A percentile compares a stretch with the other conserved stretches of the same genome.
These are phyloP conservation scores for Periphyllus acericola DNA, from an alignment of 2,888 invertebrate genomes.

Conservation along the genomic window DNA sequence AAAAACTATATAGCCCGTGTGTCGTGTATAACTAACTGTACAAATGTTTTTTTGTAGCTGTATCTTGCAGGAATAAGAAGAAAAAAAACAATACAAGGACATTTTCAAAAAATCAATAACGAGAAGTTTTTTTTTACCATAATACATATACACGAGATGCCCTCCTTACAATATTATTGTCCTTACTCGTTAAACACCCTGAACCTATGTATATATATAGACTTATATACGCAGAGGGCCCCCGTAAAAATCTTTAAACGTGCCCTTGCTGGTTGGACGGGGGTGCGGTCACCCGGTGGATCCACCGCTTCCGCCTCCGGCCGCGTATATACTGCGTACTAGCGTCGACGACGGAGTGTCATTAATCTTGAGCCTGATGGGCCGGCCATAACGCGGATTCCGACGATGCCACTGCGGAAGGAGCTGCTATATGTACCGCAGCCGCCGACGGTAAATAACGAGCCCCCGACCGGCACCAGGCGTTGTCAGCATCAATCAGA, in stretches of 20 bases:
- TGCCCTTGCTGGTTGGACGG: slow-evolving; percentile 1
- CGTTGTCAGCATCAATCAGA: slow-evolving; percentile 60
- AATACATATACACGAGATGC: too few species aligned
- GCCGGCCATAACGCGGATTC: slow-evolving; percentile 36
- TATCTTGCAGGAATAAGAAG: too few species aligned
- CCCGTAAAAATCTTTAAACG: slow-evolving; percentile 39
- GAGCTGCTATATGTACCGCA: slow-evolving; percentile 16
- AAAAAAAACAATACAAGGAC: too few species aligned
- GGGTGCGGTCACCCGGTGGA: background rate
- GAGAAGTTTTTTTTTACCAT: too few species aligned
- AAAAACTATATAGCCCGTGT: too few species aligned
- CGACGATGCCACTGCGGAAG: slow-evolving; percentile 18
- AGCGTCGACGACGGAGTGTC: slow-evolving; percentile 5
- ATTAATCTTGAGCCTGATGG: slow-evolving; percentile 51
- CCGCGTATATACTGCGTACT: background rate
- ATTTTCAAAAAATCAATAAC: too few species aligned
- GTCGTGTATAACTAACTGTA: too few species aligned
- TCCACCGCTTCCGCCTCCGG: background rate
- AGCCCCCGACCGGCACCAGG: slow-evolving; percentile 11
- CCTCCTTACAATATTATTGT: too few species aligned
- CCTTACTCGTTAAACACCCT: too few species aligned
- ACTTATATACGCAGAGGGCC: background rate
- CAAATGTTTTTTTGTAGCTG: too few species aligned
- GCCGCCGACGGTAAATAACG: slow-evolving; percentile 11
- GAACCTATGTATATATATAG: too few species aligned